Conservation (phyloP, 2,888 invertebrate genomes). For the Artemia sinica region DNA sequence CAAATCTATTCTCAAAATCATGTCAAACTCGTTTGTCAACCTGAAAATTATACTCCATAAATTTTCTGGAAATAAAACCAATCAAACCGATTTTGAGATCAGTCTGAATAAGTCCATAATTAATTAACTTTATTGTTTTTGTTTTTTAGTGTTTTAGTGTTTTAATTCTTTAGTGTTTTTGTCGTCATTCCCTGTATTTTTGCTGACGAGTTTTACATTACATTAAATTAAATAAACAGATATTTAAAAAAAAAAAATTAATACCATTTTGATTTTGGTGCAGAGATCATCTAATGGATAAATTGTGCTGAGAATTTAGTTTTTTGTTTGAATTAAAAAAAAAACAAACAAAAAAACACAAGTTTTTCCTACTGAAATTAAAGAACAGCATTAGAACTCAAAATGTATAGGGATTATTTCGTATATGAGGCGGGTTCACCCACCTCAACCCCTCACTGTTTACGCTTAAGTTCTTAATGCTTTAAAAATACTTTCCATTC, state of each 20-base stretch:
- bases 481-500: no score
- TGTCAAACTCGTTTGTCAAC: slow-evolving; percentile 33
- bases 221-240: no score
- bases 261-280: no score
- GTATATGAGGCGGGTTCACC: background rate
- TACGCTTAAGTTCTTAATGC: no score
- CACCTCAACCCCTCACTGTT: no score
- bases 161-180: no score
- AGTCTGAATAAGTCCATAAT: background rate
- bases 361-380: background rate
- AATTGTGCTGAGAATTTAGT: no score
- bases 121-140: background rate
- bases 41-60: slow-evolving; percentile 24
- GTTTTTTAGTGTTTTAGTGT: no score
- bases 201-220: background rate
- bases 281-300: no score
- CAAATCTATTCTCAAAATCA: slow-evolving; percentile 37
- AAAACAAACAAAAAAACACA: no score
- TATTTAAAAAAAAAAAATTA: no score
- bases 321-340: no score
- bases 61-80: background rate
- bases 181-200: background rate
- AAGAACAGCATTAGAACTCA: background rate
- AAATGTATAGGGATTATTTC: background rate
- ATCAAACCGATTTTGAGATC: background rate